These are phyloP conservation scores for Dicrostonyx torquatus DNA, from an alignment of 2,797 vertebrate species.

Conservation along the genomic window DNA sequence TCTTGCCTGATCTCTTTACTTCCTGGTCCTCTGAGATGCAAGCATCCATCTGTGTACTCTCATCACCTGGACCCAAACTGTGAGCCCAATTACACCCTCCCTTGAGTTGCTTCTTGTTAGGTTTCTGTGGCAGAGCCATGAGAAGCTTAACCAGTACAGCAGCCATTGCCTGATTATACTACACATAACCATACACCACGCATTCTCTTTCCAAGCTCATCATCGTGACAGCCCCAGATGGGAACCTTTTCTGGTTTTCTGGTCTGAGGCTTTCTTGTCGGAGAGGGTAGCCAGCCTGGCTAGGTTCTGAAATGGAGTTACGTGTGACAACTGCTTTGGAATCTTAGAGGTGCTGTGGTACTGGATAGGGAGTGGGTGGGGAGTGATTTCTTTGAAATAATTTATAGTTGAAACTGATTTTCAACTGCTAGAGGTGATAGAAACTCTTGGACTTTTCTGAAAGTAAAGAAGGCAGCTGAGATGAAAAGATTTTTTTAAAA, in stretches of 20 bases:
- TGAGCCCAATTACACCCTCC: background rate
- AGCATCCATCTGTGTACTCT: background rate
- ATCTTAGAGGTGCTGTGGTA: slow-evolving; percentile 63
- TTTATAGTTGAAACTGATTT: slow-evolving; percentile 75
- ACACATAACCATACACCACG: background rate
- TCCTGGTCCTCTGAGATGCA: background rate
- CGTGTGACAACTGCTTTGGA: slow-evolving; percentile 78
- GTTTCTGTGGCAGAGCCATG: background rate
- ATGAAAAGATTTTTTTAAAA: slow-evolving; percentile 56
- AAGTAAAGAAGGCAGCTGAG: slow-evolving; percentile 47
- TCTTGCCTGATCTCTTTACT: background rate
- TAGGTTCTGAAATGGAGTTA: slow-evolving; percentile 70
- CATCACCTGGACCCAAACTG: background rate
- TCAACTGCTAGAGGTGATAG: slow-evolving; percentile 60
- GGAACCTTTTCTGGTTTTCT: slow-evolving; percentile 16
- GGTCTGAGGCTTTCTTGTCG: slow-evolving; percentile 5
- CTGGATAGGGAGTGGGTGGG: slow-evolving; percentile 36
- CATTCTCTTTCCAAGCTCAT: background rate
- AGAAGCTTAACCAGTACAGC: background rate
- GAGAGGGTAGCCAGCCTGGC: background rate
- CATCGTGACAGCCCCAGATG: background rate
- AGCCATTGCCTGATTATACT: background rate
- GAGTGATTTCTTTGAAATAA: slow-evolving; percentile 63
- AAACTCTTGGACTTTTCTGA: slow-evolving; percentile 20
- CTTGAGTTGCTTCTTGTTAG: background rate